A percentile compares a stretch with the other conserved stretches of the same genome.
Conservation (phyloP, 2,888 invertebrate genomes). For the Atethmia centrago region DNA sequence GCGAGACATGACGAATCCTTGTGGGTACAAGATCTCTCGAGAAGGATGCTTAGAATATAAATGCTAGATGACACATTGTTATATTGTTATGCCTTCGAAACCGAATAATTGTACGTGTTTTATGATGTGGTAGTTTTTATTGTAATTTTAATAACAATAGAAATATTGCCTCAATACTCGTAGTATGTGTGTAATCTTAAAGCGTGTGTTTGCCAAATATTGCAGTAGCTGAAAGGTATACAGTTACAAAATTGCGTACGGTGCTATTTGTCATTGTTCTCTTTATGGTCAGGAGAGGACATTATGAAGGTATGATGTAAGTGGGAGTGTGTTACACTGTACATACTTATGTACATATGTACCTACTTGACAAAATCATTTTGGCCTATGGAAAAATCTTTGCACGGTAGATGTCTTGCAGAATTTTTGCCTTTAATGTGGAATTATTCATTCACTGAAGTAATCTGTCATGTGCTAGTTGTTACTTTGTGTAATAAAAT, state of each 20-base stretch:
- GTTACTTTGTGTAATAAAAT: no score
- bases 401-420: neutral
- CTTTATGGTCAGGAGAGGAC: constrained; percentile 38
- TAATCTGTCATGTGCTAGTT: no score
- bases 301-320: constrained; percentile 52
- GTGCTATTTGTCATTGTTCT: constrained; percentile 61
- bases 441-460: no score
- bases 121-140: constrained; percentile 51
- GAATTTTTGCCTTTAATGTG: no score
- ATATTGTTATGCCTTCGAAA: constrained; percentile 41
- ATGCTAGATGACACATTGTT: constrained; percentile 62
- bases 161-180: constrained; percentile 54
- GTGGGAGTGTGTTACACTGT: constrained; percentile 14
- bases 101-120: constrained; percentile 38
- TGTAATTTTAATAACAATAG: constrained; percentile 63
- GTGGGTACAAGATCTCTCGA: constrained; percentile 63
- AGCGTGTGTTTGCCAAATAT: constrained; percentile 62
- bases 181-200: constrained; percentile 50
- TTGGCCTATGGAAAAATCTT: constrained; percentile 4
- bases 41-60: constrained; percentile 69
- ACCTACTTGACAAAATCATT: constrained; percentile 1
- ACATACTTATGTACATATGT: neutral
- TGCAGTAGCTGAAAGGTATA: constrained; percentile 57
- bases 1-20: constrained; percentile 68
- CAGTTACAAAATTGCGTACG: constrained; percentile 57